These are phyloP conservation scores for Amiota minor DNA, from an alignment of 2,888 invertebrate species.

Conservation along the genomic window DNA sequence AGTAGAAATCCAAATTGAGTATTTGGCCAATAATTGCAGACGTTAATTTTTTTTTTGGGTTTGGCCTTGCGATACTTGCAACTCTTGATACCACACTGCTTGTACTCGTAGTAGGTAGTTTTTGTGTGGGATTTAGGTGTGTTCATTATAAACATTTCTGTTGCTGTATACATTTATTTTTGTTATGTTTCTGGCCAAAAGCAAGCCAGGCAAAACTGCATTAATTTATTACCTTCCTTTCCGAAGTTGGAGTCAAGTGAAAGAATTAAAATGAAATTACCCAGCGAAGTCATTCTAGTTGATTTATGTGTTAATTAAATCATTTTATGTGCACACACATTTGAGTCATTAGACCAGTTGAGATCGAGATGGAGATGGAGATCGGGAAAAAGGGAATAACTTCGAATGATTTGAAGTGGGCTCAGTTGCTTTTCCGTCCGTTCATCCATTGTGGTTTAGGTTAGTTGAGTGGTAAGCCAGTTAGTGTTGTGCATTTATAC, in stretches of 20 bases:
- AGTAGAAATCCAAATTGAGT: not conserved
- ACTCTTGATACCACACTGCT: not conserved
- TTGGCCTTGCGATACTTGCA: not conserved
- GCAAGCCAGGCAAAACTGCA: not conserved
- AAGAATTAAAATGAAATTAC: conserved; percentile 66
- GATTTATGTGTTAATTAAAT: conserved; percentile 70
- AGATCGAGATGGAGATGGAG: not conserved
- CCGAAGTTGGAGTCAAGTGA: conserved; percentile 36
- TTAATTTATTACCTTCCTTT: conserved; percentile 26
- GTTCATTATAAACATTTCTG: not conserved
- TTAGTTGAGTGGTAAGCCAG: not conserved
- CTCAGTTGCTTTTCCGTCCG: not conserved
- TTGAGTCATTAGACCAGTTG: conserved; percentile 47
- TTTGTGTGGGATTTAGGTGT: not conserved
- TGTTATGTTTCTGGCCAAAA: conserved; percentile 9
- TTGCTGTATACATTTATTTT: not conserved
- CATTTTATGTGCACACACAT: conserved; percentile 61
- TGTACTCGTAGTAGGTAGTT: not conserved
- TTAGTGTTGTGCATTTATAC: not conserved
- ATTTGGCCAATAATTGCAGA: conserved; percentile 14
- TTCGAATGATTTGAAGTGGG: not conserved
- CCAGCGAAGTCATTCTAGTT: conserved; percentile 57
- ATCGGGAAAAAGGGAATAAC: no score
- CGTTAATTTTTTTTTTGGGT: not conserved
- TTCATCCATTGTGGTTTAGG: not conserved